A percentile compares a stretch with the other conserved stretches of the same genome.
phyloP scores from a whole-genome alignment of 2,888 invertebrate genomes.

The Omphaloscelis lunosa region DNA sequence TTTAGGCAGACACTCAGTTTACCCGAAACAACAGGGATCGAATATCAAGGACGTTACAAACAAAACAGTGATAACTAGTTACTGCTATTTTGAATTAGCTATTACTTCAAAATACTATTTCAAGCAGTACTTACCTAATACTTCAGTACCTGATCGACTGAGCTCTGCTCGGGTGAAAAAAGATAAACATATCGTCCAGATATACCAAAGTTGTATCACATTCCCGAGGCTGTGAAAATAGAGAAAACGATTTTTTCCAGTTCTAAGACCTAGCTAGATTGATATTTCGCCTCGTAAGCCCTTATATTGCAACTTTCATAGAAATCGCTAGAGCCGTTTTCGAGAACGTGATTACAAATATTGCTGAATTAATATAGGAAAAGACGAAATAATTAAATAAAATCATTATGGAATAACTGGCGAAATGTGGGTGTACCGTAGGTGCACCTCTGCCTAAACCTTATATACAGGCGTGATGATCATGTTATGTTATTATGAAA shows the following conservation, averaged over 20 bases:
- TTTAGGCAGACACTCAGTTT: conserved; percentile 2
- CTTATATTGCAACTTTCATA: too few relatives aligned
- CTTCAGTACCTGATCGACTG: too few relatives aligned
- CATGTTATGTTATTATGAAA: neutral
- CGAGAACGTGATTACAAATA: too few relatives aligned
- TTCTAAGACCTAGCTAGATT: too few relatives aligned
- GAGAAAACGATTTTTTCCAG: too few relatives aligned
- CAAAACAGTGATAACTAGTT: neutral
- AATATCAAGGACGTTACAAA: neutral
- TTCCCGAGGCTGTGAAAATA: too few relatives aligned
- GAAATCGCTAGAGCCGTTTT: too few relatives aligned
- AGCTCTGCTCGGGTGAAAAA: too few relatives aligned
- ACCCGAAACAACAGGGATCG: neutral
- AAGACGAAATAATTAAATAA: neutral
- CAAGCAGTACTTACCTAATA: neutral
- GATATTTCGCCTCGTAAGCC: too few relatives aligned
- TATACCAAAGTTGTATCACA: too few relatives aligned
- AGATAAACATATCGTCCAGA: too few relatives aligned
- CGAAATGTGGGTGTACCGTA: neutral
- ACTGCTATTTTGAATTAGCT: neutral
- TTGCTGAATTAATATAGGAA: too few relatives aligned
- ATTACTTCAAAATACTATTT: neutral
- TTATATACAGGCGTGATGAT: neutral
- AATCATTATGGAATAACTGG: neutral
- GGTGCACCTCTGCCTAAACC: neutral